Evolutionary conservation across 2,113 vertebrate genomes (phyloP), one percentile per base, ranked within the genome.

Genomic region (Condylura cristata): DNA sequence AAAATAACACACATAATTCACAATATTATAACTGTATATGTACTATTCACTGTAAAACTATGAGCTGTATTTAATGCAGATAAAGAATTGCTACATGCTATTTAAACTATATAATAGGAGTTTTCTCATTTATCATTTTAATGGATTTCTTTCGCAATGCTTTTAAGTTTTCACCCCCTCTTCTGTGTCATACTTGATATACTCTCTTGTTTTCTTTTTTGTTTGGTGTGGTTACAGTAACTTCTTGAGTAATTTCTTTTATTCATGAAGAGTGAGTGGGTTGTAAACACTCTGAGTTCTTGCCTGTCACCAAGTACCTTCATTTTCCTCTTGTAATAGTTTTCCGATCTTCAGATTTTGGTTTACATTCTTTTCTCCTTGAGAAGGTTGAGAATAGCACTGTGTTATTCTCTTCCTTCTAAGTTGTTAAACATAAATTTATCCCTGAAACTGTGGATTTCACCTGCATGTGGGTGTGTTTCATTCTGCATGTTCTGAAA

Each of bases 221-320:
- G 18, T 48, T 37, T 66, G 30, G 61, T 32, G 89, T 89, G 79
- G n/a, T 34, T 80, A 7, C 8, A 51, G 8, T 44, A 89, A 4
- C 5, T 93, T 96, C 41, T 79, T 70, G 32, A 86, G 20, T 65
- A 74, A 87, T 79, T 92, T 93, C 24, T 90, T 90, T 90, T 90
- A 93, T 86, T 93, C 53, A 83, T 74, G 80, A 76, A 92, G 44
- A 28, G 14, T 37, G 7, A 92, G 58, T 86, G 41, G 37, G 46
- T 39, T 87, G 53, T 92, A 66, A 95, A 83, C 8, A 63, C 78
- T 22, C 4, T 90, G 41, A 63, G 7, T 90, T 96, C 20, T 81
- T 86, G 18, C 48, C n/a, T 83, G 48, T 92, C 34, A 72, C 34
- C 9, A 68, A 89, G 4, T 79, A 18, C 37, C 18, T 75, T 84